Base-by-base conservation (phyloP, 2,888 invertebrate genomes). In the Masnerella sp. region DNA sequence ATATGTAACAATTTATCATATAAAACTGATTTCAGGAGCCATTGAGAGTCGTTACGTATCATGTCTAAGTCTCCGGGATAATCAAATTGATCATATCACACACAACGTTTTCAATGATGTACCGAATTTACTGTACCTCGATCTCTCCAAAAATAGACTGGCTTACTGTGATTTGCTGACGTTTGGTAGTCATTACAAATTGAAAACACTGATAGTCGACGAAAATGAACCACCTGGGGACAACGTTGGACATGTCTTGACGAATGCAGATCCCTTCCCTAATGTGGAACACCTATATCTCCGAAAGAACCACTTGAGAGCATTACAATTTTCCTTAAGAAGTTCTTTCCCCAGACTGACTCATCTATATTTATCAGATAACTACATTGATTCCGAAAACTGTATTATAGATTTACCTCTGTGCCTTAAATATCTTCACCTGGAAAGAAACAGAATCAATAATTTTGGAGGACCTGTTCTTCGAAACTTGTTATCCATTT, bases 301-400 rank as follows among this genome's bases (percentile, higher is more conserved):
- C 0, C 78, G 83, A 0, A 77, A 79, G 15, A 83, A 83, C 61
- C 67, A 68, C 5, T 20, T 84, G 0, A 54, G 74, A 12, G 61
- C 64, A 11, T 49, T 83, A 9, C 77, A 71, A 17, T 74, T 82
- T 38, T 80, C 81, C 5, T 43, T 81, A 0, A 47, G 54, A 12
- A 70, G 34, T 7, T 43, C 78, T 7, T 81, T 84, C 45, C 84
- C 84, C 4, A 34, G 54, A 18, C 51, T 84, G n/a, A 82, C 79
- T 1, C 81, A 83, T 56, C 74, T 84, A 0, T 83, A 82, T 15
- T 62, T 83, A 3, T 82, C 83, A 1, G 81, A 82, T 67, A 83
- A 84, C 51, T 73, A 59, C 32, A 49, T 83, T 0, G 77, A 78
- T 4, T 78, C 77, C 0, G 76, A 78, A n/a, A 73, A 72, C 20